phyloP scores from a whole-genome alignment of 1,140 invertebrate species.

The Bursaphelenchus mucronatus region DNA sequence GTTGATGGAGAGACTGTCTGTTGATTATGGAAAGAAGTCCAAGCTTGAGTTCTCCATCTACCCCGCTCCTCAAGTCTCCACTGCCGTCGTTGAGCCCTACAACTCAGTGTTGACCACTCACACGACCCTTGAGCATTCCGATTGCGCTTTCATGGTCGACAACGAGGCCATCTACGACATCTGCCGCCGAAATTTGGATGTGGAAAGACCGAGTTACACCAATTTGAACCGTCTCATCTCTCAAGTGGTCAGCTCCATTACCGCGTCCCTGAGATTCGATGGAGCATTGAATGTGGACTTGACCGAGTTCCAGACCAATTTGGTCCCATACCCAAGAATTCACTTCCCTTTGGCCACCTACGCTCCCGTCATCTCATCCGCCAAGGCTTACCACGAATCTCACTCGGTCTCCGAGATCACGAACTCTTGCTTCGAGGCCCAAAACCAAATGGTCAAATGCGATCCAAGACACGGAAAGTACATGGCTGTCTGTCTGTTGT shows the following conservation, averaged over 20 bases:
- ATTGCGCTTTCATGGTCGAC: slow-evolving; percentile 79
- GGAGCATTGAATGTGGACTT: slow-evolving; percentile 72
- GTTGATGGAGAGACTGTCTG: slow-evolving; percentile 69
- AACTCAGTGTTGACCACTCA: slow-evolving; percentile 76
- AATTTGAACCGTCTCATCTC: slow-evolving; percentile 69
- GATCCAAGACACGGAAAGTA: slow-evolving; percentile 60
- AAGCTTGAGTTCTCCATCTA: slow-evolving; percentile 75
- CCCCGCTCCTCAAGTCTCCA: slow-evolving; percentile 72
- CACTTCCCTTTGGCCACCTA: slow-evolving; percentile 76
- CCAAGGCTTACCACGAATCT: slow-evolving; percentile 80
- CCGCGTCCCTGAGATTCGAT: slow-evolving; percentile 71
- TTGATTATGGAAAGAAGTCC: slow-evolving; percentile 71
- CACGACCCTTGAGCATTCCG: slow-evolving; percentile 74
- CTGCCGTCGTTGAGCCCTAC: slow-evolving; percentile 75
- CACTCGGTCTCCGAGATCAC: slow-evolving; percentile 73
- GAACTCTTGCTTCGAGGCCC: slow-evolving; percentile 79
- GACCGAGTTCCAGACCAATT: slow-evolving; percentile 71
- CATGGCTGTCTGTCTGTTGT: slow-evolving; percentile 62
- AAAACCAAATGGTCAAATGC: slow-evolving; percentile 83
- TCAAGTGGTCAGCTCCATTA: slow-evolving; percentile 67
- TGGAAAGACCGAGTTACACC: slow-evolving; percentile 72
- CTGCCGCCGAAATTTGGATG: slow-evolving; percentile 70
- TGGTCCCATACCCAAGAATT: slow-evolving; percentile 66
- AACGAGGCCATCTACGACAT: slow-evolving; percentile 68
- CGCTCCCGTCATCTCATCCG: slow-evolving; percentile 76